phyloP scores from a whole-genome alignment of 2,888 invertebrate genomes.

The Drosophila meridiana region DNA sequence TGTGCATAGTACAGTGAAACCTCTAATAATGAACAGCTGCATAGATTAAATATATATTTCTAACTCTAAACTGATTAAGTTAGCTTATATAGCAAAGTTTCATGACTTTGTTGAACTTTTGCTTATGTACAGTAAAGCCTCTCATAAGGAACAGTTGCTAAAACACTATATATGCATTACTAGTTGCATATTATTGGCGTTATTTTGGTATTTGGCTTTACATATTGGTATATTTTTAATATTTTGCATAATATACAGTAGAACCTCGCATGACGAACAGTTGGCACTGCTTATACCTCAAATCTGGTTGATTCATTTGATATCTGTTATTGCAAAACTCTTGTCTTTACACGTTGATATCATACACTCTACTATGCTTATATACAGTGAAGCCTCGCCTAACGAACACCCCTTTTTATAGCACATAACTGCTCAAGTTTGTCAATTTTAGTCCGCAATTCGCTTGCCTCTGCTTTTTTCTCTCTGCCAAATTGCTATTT shows the following conservation, averaged over 20 bases:
- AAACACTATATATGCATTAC: not conserved
- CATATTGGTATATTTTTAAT: not conserved
- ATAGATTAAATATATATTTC: not conserved
- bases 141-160: not conserved
- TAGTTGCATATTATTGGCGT: not conserved
- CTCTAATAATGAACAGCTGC: not conserved
- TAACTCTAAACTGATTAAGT: not conserved
- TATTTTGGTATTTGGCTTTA: not conserved
- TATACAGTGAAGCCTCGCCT: not conserved
- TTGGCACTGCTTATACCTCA: not conserved
- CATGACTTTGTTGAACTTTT: no score
- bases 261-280: not conserved
- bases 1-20: not conserved
- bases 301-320: no score
- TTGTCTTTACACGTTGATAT: no score
- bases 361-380: no score
- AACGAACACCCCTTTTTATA: not conserved
- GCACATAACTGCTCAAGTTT: no score
- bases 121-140: not conserved
- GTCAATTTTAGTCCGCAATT: not conserved
- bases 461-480: no score
- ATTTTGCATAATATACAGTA: not conserved
- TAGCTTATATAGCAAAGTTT: not conserved
- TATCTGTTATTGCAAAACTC: no score
- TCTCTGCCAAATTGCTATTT: no score